These are phyloP conservation scores for Xestia ashworthii DNA, from an alignment of 2,888 invertebrate species.

Conservation along the genomic window DNA sequence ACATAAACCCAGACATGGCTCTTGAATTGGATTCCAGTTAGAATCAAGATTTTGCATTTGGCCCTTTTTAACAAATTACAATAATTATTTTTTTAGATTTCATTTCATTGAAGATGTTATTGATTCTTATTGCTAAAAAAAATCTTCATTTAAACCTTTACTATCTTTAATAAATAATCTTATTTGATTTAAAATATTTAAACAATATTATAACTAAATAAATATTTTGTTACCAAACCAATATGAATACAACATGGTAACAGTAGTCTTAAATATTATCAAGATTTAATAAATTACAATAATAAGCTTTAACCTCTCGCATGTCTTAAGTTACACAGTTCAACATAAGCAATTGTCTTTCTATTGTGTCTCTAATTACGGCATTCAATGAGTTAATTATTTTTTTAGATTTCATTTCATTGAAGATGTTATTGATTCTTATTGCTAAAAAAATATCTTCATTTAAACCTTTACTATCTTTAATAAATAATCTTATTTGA, in stretches of 20 bases:
- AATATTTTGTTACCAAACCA: neutral
- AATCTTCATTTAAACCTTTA: neutral
- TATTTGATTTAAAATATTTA: neutral
- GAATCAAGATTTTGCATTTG: neutral
- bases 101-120: neutral
- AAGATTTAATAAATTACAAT: no score
- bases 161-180: neutral
- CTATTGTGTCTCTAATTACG: no score
- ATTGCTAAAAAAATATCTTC: neutral
- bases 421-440: neutral
- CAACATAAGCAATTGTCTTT: no score
- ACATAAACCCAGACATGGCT: neutral
- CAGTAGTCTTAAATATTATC: neutral
- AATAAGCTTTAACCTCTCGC: no score
- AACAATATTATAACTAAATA: neutral
- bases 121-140: neutral
- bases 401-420: no score
- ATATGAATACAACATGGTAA: neutral
- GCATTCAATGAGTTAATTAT: no score
- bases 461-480: neutral
- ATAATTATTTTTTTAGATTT: no score
- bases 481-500: neutral
- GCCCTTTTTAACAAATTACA: neutral
- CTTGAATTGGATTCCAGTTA: slow-evolving; percentile 7
- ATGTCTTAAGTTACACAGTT: no score